phyloP scores from a whole-genome alignment of 1,140 invertebrate species.

The Magallana gigas region DNA sequence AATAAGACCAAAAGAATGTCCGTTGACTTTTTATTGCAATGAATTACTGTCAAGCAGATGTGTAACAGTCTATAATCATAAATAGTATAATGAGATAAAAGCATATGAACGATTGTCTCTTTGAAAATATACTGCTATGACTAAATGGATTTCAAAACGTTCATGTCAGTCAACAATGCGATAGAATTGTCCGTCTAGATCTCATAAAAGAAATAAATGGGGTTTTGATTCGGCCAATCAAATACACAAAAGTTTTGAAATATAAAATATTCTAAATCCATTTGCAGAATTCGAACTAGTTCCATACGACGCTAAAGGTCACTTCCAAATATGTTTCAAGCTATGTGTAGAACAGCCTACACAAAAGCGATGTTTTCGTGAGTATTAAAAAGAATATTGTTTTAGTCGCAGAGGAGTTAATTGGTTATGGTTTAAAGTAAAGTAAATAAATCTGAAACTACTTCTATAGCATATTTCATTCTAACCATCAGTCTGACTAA shows the following conservation, averaged over 20 bases:
- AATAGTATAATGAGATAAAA: conserved; percentile 1
- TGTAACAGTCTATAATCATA: background rate
- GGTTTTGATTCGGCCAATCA: no score
- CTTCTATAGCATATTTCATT: background rate
- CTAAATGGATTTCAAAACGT: background rate
- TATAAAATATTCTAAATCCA: no score
- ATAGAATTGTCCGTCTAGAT: no score
- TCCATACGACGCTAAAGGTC: no score
- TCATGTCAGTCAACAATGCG: no score
- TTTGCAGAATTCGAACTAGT: no score
- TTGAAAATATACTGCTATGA: background rate
- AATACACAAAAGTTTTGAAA: no score
- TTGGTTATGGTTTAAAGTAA: background rate
- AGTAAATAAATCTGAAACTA: conserved; percentile 17
- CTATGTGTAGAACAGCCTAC: no score
- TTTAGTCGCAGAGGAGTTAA: background rate
- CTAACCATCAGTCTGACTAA: background rate
- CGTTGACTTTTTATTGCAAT: conserved; percentile 12
- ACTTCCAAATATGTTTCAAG: no score
- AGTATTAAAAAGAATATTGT: background rate
- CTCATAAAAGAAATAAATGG: no score
- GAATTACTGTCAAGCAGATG: conserved; percentile 24
- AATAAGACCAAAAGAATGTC: background rate
- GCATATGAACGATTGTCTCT: background rate
- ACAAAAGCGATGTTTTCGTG: no score